phyloP scores from a whole-genome alignment of 2,113 vertebrate genomes.

The Gopherus evgoodei region DNA sequence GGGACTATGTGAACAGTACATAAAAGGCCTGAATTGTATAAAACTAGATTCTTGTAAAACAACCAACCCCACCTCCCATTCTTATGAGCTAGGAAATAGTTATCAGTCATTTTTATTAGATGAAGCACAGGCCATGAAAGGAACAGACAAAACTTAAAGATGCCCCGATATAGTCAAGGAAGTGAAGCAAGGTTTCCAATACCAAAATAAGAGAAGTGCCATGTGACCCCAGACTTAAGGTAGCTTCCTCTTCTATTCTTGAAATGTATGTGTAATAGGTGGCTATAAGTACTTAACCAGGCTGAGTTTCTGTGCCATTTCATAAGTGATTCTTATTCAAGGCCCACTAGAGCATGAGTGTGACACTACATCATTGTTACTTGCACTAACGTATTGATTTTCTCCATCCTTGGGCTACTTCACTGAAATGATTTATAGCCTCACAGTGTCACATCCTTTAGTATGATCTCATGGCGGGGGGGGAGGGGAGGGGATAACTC shows the following conservation, averaged over 20 bases:
- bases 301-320: background rate
- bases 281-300: background rate
- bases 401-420: background rate
- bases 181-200: background rate
- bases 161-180: background rate
- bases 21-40: background rate
- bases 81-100: background rate
- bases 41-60: background rate
- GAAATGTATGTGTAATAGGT: background rate
- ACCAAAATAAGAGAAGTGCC: background rate
- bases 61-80: background rate
- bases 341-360: background rate
- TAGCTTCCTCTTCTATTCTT: background rate
- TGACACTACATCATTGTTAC: accelerated
- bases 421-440: background rate
- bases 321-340: background rate
- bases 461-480: background rate
- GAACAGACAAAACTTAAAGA: background rate
- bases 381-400: background rate
- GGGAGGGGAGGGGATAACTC: no score
- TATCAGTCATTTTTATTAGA: background rate
- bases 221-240: background rate
- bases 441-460: background rate
- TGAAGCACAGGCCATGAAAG: background rate
- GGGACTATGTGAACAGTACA: background rate